Evolutionary conservation across 1,140 invertebrate species (phyloP).

Genomic region (Formica selysi): DNA sequence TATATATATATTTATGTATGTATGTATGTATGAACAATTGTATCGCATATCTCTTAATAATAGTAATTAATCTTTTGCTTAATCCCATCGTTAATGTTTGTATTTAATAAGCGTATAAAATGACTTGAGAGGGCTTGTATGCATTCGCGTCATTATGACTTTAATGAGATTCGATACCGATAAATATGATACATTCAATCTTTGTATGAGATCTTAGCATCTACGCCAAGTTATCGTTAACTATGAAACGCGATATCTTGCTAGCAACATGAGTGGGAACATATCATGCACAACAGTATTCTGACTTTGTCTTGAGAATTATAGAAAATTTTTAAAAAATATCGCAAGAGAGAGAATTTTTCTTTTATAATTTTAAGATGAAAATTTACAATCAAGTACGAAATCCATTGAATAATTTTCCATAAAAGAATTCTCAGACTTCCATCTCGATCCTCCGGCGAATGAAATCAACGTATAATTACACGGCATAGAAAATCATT

Average conservation of each 20-base stretch:
- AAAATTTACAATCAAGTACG: slow-evolving; percentile 34
- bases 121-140: neutral
- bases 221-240: neutral
- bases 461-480: slow-evolving; percentile 57
- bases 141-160: slow-evolving; percentile 46
- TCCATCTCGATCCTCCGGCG: neutral
- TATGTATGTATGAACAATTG: no score
- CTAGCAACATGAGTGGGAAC: neutral
- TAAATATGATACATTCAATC: slow-evolving; percentile 1
- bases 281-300: slow-evolving; percentile 3
- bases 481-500: slow-evolving; percentile 42
- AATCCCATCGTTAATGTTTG: slow-evolving; percentile 20
- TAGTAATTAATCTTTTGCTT: neutral
- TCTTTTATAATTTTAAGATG: slow-evolving; percentile 2
- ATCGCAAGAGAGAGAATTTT: neutral
- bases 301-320: neutral
- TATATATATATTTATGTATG: no score
- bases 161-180: slow-evolving; percentile 60
- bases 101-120: neutral
- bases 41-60: no score
- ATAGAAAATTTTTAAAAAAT: neutral
- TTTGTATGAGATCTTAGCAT: neutral
- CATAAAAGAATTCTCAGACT: slow-evolving; percentile 47
- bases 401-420: slow-evolving; percentile 25
- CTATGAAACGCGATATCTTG: neutral